Base-by-base conservation (phyloP, 2,113 vertebrate genomes). In the Hoplias malabaricus region DNA sequence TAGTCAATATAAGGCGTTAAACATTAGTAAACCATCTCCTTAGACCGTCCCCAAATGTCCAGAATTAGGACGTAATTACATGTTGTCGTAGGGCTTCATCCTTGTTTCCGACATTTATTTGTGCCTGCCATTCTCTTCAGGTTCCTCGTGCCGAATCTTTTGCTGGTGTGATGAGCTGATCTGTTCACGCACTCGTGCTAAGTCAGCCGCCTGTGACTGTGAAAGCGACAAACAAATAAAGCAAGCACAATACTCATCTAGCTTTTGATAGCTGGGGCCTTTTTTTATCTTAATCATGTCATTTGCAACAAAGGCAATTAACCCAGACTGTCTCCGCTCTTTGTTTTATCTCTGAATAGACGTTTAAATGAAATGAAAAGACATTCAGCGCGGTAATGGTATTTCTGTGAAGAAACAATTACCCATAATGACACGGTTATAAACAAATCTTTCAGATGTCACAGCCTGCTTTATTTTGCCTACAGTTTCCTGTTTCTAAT, bases 391-490 rank as follows among this genome's bases (percentile, higher is more conserved):
- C 82, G 87, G 89, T 91, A 89, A 89, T 87, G 86, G 86, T 86
- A 85, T 86, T 88, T 91, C 90, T 91, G 90, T 89, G 87, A 89
- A 84, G 88, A 92, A 90, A 90, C 90, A 92, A 92, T 92, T 91
- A 90, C 87, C 86, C 86, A 83, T 89, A 90, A 91, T 92, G 91
- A 92, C 90, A 88, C 89, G 86, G 88, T 91, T 88, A 89, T 91
- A 92, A 93, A 92, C 92, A 91, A 92, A 91, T 90, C 88, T 89
- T 87, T 90, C 91, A 90, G 88, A 91, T 91, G 92, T 92, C 91
- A 91, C 83, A 75, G 85, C 86, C 88, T 85, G 82, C 69, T 84
- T 91, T 90, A 90, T 91, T 91, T 92, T 85, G 88, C 83, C 86
- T 84, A 88, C 89, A 72, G 78, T 90, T 91, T 88, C 86, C 84